Base-by-base conservation (phyloP, 2,888 invertebrate species). In the Stenotaenia linearis region DNA sequence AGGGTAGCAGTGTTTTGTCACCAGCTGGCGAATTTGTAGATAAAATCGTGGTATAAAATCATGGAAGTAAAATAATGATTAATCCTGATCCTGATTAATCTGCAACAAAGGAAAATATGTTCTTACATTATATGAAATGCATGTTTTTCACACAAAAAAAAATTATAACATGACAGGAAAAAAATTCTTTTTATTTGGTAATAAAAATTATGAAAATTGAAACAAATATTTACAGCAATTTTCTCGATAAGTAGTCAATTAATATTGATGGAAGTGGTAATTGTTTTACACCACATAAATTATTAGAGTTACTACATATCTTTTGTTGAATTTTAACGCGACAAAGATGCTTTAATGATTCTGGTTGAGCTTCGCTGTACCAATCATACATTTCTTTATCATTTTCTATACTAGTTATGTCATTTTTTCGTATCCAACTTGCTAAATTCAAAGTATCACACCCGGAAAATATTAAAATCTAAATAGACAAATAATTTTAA, bases 371-470 rank as follows among this genome's bases (percentile, higher is more conserved):
- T 80, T 84, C 82, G 69, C 82, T 82, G 82, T 85, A 85, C 86
- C 86, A 86, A 37, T 83, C 50, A 77, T 83, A 82, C 80, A 85
- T 84, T 75, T 81, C 84, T 77, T 40, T 78, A 69, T 80, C 79
- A 35, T 85, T 82, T 76, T 85, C 81, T 69, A 84, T 84, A 2
- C 82, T 83, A 1, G 85, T 84, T 79, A 85, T 85, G 9, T 85
- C 85, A 78, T 86, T 86, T 84, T 84, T 84, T 56, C 84, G 84
- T n/a, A 86, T 81, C 86, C 86, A 86, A 80, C 85, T 85, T 9
- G 84, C 84, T 9, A 86, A 83, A 81, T 86, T 86, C 45, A 86
- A 83, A 85, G 86, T 86, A 83, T 87, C 87, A 82, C 86, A 86
- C 78, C 85, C 85, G 32, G 85, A 84, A 77, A 83, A 82, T 81